These are phyloP conservation scores for Lynx canadensis DNA, from an alignment of 2,113 vertebrate species.

Conservation along the genomic window DNA sequence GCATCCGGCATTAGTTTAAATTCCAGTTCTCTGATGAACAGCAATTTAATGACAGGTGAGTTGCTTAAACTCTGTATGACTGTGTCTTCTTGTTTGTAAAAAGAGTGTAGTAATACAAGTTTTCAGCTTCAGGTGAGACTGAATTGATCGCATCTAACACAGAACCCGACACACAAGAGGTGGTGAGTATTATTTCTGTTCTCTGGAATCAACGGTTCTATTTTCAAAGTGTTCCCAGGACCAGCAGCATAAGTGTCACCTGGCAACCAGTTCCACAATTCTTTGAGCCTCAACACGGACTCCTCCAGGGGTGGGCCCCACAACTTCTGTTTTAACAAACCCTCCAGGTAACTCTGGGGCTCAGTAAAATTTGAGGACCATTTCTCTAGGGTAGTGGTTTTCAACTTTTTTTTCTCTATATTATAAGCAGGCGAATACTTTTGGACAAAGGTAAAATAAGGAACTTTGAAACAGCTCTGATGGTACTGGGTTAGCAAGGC, in stretches of 20 bases:
- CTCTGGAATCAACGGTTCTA: not conserved
- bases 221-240: not conserved
- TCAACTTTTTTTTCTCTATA: not conserved
- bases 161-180: rapidly evolving
- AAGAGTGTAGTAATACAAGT: not conserved
- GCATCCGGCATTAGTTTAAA: not conserved
- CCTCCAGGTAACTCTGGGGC: not conserved
- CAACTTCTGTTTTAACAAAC: not conserved
- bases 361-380: not conserved
- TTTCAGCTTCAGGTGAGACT: not conserved
- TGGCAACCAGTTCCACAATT: not conserved
- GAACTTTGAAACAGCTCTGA: not conserved
- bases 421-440: not conserved
- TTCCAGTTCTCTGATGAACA: not conserved
- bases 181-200: not conserved
- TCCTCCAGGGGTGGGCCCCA: not conserved
- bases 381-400: not conserved
- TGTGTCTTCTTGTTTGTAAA: not conserved
- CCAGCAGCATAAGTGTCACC: not conserved
- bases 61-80: not conserved
- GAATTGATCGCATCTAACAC: not conserved
- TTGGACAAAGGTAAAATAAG: not conserved
- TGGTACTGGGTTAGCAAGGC: not conserved
- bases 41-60: not conserved
- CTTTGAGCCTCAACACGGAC: not conserved